Evolutionary conservation across 1,140 invertebrate species (phyloP), one percentile per base, ranked within the genome.

Genomic region (Aporrectodea caliginosa): DNA sequence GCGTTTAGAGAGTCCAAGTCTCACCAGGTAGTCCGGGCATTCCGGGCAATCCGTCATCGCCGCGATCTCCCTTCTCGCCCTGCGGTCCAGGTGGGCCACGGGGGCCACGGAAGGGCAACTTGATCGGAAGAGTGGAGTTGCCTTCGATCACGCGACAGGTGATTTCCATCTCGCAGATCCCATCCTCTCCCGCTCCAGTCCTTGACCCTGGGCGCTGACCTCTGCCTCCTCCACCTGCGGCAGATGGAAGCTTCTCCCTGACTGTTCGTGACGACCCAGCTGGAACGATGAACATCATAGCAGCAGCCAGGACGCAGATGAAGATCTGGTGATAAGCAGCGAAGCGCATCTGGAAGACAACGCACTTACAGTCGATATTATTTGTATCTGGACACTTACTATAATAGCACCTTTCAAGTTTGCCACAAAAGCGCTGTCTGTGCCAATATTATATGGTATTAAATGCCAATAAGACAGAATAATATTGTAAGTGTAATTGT

Each of bases 91-190:
- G 74, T 0, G 84, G 85, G n/a, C 85, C 84, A 1, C 82, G 69
- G 12, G 85, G 85, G 34, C 84, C 84, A 75, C 81, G 81, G 76
- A 86, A 84, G 30, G 85, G 85, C 69, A 85, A 82, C 35, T 78
- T 83, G 16, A 86, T 83, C 27, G 85, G 85, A 31, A 83, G 70
- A 16, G 71, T 31, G 6, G 70, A 33, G 75, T 77, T 69, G 69
- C 69, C 43, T 16, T 72, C 73, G 27, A 82, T 80, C 16, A 78
- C 82, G 74, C 79, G 80, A 75, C 85, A 86, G 0, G 82, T 80
- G 6, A 86, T 82, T 77, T 85, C 84, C 77, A 86, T 81, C 68
- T 85, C 83, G 75, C 85, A 86, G 0, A 58, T 58, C 22, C 43
- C 43, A 22, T 58, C 43, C 22, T 58, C 43, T 6, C 43, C 43